phyloP scores from a whole-genome alignment of 2,797 vertebrate genomes.

The Betta splendens region DNA sequence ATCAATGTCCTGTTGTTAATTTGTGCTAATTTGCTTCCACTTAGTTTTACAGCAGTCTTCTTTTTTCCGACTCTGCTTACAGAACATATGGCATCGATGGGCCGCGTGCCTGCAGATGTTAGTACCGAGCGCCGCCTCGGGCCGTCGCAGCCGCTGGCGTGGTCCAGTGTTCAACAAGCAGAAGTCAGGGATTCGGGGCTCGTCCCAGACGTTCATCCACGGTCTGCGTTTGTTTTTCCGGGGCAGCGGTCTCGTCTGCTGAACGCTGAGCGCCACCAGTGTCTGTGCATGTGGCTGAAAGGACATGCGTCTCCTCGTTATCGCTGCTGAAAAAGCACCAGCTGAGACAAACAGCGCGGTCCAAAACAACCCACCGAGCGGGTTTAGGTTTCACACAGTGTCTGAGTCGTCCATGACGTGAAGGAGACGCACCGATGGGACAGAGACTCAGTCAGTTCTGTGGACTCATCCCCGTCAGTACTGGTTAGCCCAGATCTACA shows the following conservation, averaged over 20 bases:
- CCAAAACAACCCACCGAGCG: no score
- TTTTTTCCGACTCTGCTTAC: constrained; percentile 9
- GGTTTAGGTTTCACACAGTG: constrained; percentile 19
- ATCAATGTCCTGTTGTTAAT: constrained; percentile 88
- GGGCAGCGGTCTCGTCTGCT: constrained; percentile 7
- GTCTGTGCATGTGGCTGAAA: constrained; percentile 32
- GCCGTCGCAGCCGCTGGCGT: no score
- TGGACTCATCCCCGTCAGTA: no score
- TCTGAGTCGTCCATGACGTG: no score
- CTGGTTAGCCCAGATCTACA: no score
- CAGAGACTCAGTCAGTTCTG: no score
- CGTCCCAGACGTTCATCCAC: neutral
- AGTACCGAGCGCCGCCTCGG: no score
- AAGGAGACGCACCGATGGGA: no score
- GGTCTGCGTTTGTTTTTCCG: constrained; percentile 8
- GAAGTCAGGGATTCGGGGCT: neutral
- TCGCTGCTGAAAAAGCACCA: constrained; percentile 43
- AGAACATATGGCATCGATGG: constrained; percentile 36
- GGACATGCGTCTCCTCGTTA: constrained; percentile 14
- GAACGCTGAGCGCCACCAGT: constrained; percentile 38
- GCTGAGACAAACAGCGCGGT: constrained; percentile 37
- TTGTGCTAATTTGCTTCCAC: constrained; percentile 85
- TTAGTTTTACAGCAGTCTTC: constrained; percentile 69
- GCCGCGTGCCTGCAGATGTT: constrained; percentile 26
- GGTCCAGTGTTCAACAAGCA: no score